Evolutionary conservation across 2,113 vertebrate genomes (phyloP).

Genomic region (Rousettus leschenaultii): DNA sequence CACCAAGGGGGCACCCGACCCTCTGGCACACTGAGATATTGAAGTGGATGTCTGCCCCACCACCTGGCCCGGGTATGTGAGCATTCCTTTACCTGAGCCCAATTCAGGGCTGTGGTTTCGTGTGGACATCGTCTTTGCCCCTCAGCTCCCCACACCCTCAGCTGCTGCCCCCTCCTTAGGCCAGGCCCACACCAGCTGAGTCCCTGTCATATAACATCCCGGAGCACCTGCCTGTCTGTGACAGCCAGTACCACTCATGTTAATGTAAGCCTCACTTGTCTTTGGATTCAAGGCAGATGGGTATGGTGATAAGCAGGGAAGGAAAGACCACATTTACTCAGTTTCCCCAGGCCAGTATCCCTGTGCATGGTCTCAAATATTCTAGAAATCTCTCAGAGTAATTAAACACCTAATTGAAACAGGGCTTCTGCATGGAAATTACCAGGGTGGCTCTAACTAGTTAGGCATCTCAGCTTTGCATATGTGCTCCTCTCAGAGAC

Average conservation of each 20-base stretch:
- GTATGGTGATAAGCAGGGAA: background rate
- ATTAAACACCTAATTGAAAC: background rate
- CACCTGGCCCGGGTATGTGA: fast-evolving
- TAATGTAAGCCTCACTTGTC: background rate
- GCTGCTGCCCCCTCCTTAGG: background rate
- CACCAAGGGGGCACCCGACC: background rate
- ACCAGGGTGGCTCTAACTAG: background rate
- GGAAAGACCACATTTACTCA: background rate
- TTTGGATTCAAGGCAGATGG: background rate
- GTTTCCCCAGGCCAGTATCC: background rate
- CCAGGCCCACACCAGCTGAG: background rate
- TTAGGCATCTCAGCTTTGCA: background rate
- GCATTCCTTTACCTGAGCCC: background rate
- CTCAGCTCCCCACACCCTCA: background rate
- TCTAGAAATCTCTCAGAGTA: background rate
- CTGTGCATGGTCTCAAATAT: background rate
- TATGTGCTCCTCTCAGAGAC: fast-evolving
- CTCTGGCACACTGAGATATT: fast-evolving
- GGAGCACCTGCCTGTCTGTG: background rate
- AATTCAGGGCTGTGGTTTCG: background rate
- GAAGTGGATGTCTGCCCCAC: background rate
- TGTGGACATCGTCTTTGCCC: background rate
- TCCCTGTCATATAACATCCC: fast-evolving
- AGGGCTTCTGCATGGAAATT: background rate
- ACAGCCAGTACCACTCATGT: fast-evolving